Evolutionary conservation across 35 echinoderm and acorn worm species (phyloP).

Genomic region (Apostichopus japonicus): DNA sequence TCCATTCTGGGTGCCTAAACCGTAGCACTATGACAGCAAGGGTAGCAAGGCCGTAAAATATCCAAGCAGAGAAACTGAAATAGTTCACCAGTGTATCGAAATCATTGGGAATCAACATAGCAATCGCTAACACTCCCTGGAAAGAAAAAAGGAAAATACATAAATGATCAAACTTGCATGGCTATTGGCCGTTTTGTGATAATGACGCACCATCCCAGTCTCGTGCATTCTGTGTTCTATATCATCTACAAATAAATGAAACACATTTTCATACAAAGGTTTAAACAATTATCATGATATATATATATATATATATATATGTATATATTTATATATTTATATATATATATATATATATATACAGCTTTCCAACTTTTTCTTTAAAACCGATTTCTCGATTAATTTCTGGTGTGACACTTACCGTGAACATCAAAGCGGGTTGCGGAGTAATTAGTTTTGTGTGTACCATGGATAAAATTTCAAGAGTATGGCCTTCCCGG

Average conservation of each 20-base stretch:
- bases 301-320: too few relatives aligned
- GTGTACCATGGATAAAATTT: constrained; percentile 94
- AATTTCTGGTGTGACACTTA: background rate
- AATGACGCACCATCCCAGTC: too few relatives aligned
- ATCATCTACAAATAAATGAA: too few relatives aligned
- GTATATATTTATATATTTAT: too few relatives aligned
- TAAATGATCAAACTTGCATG: background rate
- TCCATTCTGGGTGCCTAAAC: constrained; percentile 62
- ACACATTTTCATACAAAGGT: too few relatives aligned
- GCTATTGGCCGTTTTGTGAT: too few relatives aligned
- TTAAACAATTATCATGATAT: too few relatives aligned
- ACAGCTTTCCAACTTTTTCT: too few relatives aligned
- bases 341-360: too few relatives aligned
- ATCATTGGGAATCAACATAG: constrained; percentile 86
- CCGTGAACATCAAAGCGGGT: constrained; percentile 77
- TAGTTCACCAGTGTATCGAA: constrained; percentile 94
- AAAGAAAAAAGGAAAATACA: constrained; percentile 15
- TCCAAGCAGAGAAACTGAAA: constrained; percentile 95
- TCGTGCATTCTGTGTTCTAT: too few relatives aligned
- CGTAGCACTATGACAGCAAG: constrained; percentile 69
- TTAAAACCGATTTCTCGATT: too few relatives aligned
- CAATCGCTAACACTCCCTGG: constrained; percentile 75
- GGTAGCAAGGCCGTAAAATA: constrained; percentile 79
- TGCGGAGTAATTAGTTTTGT: constrained; percentile 79
- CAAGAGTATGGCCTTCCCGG: constrained; percentile 87